Percentiles rank a stretch among this genome's conserved stretches.
Evolutionary conservation across 2,797 vertebrate species (phyloP).

Genomic region (Euthynnus affinis): DNA sequence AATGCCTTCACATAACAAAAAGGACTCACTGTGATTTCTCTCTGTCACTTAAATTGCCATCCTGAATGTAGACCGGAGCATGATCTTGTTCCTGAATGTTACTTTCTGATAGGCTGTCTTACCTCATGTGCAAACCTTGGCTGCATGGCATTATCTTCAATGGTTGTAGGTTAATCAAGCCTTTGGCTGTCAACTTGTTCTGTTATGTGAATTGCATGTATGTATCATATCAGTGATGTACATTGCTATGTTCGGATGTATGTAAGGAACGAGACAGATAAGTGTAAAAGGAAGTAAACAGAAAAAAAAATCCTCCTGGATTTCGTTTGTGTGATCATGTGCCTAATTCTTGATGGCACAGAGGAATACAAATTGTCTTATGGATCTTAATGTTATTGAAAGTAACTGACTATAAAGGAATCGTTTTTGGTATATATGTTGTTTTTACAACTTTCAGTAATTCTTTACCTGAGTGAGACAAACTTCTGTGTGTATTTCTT

Average conservation of each 20-base stretch:
- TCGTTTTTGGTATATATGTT: not conserved
- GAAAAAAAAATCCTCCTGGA: not conserved
- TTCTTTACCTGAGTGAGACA: constrained; percentile 21
- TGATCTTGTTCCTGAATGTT: constrained; percentile 73
- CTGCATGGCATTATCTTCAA: constrained; percentile 63
- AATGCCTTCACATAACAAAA: constrained; percentile 69
- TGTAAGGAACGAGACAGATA: not conserved
- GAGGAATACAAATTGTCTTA: not conserved
- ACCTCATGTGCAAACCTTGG: constrained; percentile 58
- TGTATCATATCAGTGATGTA: constrained; percentile 32
- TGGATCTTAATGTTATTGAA: not conserved
- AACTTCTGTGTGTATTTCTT: constrained; percentile 4
- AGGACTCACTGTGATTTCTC: constrained; percentile 79
- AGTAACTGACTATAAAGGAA: not conserved
- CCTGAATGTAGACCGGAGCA: constrained; percentile 74
- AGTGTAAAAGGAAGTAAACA: not conserved
- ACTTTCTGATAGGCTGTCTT: constrained; percentile 44
- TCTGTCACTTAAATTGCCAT: constrained; percentile 41
- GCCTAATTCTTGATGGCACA: not conserved
- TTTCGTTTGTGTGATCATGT: not conserved
- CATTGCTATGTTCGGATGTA: not conserved
- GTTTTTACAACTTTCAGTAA: not conserved
- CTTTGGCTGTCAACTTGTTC: constrained; percentile 31
- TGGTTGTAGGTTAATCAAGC: constrained; percentile 30
- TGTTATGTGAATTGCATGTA: constrained; percentile 54